Conservation (phyloP, 1,140 invertebrate species). For the Oreohelix idahoensis region DNA sequence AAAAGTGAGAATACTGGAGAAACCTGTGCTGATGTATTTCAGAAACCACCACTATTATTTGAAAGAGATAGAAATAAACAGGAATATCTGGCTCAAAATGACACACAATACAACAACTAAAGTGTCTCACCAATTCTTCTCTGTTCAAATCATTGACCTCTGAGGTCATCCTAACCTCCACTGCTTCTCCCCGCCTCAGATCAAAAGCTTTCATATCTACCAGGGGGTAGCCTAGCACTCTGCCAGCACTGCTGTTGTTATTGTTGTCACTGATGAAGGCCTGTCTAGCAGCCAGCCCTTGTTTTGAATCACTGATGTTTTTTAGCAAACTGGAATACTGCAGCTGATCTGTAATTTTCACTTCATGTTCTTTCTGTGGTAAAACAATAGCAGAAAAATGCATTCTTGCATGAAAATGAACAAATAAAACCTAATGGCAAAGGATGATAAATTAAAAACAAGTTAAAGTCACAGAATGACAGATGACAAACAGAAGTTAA, state of each 20-base stretch:
- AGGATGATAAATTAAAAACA: no score
- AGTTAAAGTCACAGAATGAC: no score
- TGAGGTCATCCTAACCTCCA: constrained; percentile 30
- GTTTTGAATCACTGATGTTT: neutral
- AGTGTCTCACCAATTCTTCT: constrained; percentile 12
- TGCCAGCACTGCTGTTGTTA: neutral
- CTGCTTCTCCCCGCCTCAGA: constrained; percentile 24
- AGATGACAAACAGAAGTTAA: no score
- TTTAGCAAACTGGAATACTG: constrained; percentile 26
- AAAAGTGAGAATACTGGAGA: no score
- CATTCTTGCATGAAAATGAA: no score
- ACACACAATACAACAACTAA: neutral
- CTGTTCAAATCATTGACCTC: neutral
- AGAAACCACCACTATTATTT: no score
- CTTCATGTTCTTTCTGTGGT: neutral
- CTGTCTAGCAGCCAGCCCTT: neutral
- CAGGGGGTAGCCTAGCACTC: neutral
- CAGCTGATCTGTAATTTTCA: constrained; percentile 3
- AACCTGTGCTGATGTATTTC: no score
- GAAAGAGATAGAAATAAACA: no score
- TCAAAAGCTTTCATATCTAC: constrained; percentile 36
- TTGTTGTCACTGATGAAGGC: neutral
- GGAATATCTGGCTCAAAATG: no score
- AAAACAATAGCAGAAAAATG: neutral
- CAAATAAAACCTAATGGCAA: no score